Evolutionary conservation across 2,888 invertebrate genomes (phyloP), one percentile per base, ranked within the genome.

Genomic region (Cloeon dipterum): DNA sequence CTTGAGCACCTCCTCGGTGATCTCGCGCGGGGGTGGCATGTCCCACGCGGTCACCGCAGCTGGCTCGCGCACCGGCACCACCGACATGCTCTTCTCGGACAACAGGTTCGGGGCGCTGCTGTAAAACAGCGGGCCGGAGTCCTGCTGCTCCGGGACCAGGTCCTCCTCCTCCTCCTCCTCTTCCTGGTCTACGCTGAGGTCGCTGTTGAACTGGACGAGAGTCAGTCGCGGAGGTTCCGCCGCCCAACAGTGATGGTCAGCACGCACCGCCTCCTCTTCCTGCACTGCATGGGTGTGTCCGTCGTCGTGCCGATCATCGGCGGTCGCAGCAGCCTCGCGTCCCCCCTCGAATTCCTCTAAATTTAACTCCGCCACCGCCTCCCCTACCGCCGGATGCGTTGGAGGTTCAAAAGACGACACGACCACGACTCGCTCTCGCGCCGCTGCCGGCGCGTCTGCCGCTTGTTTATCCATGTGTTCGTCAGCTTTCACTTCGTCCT

Each of bases 321-420:
- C n/a, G n/a, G n/a, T n/a, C n/a, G n/a, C n/a, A n/a, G 8, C 25
- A 10, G 25, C 25, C 25, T 23, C 25, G 23, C n/a, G 8, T 29
- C 7, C 16, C n/a, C 14, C 29, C 16, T n/a, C n/a, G n/a, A n/a
- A n/a, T n/a, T n/a, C n/a, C 7, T 29, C 29, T 29, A 29, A 14
- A 8, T 29, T 29, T 29, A 29, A 14, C 29, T 29, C n/a, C 5
- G 5, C 29, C 5, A 5, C 29, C 16, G 5, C 14, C 16, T 23
- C 23, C 11, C 11, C 23, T 23, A 7, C 77, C 36, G 79, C 70
- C 3, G 29, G 13, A 38, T 33, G 39, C 43, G 18, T 41, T 39
- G 32, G 42, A 40, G 33, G 41, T 38, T 33, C 39, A 40, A 32
- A 36, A 38, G 35, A 40, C 37, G 19, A 41, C 38, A 40, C 42